Conservation (phyloP, 2,888 invertebrate species). For the Oligia strigilis region DNA sequence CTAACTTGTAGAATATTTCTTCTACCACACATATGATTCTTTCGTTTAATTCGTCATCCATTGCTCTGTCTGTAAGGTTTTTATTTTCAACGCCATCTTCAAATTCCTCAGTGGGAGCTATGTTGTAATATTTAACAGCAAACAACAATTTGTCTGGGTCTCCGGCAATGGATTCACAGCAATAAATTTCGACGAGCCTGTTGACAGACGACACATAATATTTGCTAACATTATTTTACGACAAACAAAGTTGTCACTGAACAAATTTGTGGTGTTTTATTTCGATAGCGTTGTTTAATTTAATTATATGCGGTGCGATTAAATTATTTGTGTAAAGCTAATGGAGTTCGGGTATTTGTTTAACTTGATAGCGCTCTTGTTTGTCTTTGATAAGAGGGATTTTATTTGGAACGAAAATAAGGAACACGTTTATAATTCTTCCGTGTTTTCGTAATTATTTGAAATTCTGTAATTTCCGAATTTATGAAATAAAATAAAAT, state of each 20-base stretch:
- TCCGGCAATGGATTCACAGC: conserved; percentile 74
- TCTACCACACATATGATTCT: conserved; percentile 13
- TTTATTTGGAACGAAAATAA: conserved; percentile 77
- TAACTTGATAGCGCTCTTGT: conserved; percentile 73
- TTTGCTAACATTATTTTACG: conserved; percentile 84
- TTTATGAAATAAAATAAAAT: neutral
- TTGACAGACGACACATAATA: conserved; percentile 77
- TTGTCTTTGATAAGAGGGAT: conserved; percentile 75
- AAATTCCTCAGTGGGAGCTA: conserved; percentile 34
- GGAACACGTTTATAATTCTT: conserved; percentile 69
- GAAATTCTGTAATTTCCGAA: conserved; percentile 23
- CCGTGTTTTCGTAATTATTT: conserved; percentile 56
- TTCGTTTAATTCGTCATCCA: conserved; percentile 46
- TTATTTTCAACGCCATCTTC: conserved; percentile 20
- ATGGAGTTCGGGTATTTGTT: conserved; percentile 74
- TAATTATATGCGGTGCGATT: conserved; percentile 77
- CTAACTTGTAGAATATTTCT: conserved; percentile 42
- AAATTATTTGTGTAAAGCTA: conserved; percentile 81
- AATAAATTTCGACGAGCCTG: conserved; percentile 85
- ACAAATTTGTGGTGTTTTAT: conserved; percentile 85
- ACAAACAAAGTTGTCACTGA: conserved; percentile 83
- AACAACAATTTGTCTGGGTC: conserved; percentile 56
- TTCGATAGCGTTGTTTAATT: conserved; percentile 86
- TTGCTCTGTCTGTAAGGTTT: conserved; percentile 41
- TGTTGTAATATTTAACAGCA: conserved; percentile 29